A percentile compares a stretch with the other conserved stretches of the same genome.
Conservation (phyloP, 2,113 vertebrate genomes). For the Nerophis lumbriciformis region DNA sequence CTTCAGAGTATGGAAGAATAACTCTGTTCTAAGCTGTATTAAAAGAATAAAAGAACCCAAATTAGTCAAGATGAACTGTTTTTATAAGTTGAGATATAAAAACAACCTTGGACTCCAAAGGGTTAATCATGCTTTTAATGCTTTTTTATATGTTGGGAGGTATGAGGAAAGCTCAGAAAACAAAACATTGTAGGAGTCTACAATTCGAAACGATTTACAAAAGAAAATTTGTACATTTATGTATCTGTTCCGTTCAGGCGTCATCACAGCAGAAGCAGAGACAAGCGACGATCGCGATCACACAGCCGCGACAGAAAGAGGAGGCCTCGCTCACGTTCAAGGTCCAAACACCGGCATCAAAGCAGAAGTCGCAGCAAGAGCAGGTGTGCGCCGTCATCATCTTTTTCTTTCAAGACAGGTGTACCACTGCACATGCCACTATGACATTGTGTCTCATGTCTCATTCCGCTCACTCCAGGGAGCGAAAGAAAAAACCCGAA, state of each 20-base stretch:
- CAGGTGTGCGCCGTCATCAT: conserved; percentile 68
- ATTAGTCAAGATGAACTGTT: no score
- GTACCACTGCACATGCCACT: not conserved
- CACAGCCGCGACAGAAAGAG: conserved; percentile 85
- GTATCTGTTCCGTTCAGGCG: conserved; percentile 69
- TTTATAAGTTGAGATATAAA: no score
- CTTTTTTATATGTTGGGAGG: no score
- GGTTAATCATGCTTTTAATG: no score
- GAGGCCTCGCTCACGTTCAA: conserved; percentile 81
- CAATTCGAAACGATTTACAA: no score
- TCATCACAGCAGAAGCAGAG: conserved; percentile 87
- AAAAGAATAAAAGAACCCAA: no score
- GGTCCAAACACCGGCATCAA: conserved; percentile 84
- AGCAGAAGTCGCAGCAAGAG: conserved; percentile 91
- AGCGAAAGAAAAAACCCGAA: conserved; percentile 86
- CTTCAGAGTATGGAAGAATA: no score
- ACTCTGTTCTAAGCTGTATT: no score
- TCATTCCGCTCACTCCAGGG: conserved; percentile 67
- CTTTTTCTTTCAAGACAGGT: not conserved
- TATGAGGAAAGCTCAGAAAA: no score
- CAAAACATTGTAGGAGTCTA: no score
- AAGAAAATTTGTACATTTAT: no score
- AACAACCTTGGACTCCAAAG: no score
- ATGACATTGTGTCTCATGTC: not conserved
- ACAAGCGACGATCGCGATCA: conserved; percentile 83